phyloP scores from a whole-genome alignment of 2,113 vertebrate species.

The Trematocara variabile region DNA sequence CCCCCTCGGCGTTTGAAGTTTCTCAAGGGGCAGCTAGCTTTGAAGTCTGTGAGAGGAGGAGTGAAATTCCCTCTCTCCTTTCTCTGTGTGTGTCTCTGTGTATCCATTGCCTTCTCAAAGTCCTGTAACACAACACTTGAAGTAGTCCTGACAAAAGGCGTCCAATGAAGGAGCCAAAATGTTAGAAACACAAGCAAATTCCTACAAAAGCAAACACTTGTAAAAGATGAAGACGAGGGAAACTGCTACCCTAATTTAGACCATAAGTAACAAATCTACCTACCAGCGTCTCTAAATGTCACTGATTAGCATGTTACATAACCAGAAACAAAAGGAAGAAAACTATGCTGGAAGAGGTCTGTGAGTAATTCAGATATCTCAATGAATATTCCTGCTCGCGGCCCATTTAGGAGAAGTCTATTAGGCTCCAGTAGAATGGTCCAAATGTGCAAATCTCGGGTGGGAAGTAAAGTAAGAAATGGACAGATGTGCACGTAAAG shows the following conservation, averaged over 20 bases:
- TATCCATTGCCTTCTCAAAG: background rate
- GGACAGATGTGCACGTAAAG: background rate
- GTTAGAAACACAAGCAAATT: background rate
- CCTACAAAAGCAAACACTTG: background rate
- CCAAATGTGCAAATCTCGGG: background rate
- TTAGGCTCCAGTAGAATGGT: background rate
- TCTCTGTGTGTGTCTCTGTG: background rate
- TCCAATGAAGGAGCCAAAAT: background rate
- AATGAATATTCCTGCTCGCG: background rate
- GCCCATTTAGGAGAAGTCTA: background rate
- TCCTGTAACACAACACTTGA: constrained; percentile 51
- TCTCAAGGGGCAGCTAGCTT: constrained; percentile 57
- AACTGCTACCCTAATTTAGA: background rate
- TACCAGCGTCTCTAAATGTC: background rate
- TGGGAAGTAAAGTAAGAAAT: background rate
- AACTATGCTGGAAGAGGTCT: background rate
- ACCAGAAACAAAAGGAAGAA: background rate
- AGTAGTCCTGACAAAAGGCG: background rate
- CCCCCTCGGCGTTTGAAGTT: constrained; percentile 71
- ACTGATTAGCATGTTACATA: background rate
- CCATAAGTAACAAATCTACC: background rate
- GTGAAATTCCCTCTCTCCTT: constrained; percentile 1
- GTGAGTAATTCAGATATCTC: background rate
- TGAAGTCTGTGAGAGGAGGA: constrained; percentile 53
- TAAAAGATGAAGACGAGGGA: background rate